Conservation (phyloP, 2,113 vertebrate species). For the Nesoenas mayeri region DNA sequence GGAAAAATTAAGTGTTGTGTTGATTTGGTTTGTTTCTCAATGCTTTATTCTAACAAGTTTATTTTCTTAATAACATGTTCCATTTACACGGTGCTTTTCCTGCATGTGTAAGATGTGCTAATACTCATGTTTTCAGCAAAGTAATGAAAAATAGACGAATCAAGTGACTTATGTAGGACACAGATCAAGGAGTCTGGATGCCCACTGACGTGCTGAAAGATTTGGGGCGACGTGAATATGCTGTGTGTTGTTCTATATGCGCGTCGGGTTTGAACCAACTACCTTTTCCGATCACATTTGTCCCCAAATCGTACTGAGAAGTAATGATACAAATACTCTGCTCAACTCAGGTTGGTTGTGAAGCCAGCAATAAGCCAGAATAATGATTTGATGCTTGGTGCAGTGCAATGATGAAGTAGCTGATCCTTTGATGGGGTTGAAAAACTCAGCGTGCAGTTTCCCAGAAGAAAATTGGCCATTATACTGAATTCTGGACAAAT, state of each 20-base stretch:
- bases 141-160: neutral
- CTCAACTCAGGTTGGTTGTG: neutral
- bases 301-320: neutral
- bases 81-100: neutral
- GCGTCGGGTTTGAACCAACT: neutral
- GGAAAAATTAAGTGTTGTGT: neutral
- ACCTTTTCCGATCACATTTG: neutral
- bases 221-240: neutral
- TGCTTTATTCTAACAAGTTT: neutral
- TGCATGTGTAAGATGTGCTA: neutral
- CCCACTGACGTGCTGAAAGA: neutral
- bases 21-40: neutral
- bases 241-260: rapidly evolving
- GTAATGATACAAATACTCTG: neutral
- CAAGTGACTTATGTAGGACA: neutral
- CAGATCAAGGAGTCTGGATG: neutral
- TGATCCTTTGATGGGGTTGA: neutral
- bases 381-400: neutral
- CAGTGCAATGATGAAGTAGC: neutral
- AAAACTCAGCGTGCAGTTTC: rapidly evolving
- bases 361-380: neutral
- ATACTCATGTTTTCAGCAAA: neutral
- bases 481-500: neutral
- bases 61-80: neutral
- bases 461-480: neutral